These are phyloP conservation scores for Sebastes nivosus DNA, from an alignment of 2,797 vertebrate genomes.

Conservation along the genomic window DNA sequence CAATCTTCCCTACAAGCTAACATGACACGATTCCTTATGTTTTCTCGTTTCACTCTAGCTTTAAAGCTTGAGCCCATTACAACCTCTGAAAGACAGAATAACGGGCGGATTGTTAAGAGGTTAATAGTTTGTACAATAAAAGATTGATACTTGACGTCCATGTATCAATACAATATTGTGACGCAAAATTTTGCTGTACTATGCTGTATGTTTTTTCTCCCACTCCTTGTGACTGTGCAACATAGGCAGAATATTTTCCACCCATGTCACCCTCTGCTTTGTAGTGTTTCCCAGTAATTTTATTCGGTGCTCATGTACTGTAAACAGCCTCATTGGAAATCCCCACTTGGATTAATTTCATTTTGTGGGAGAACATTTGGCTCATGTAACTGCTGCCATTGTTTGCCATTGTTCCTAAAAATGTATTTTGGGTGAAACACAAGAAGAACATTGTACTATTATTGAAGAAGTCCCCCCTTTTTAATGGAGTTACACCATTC, in stretches of 20 bases:
- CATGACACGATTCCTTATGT: no score
- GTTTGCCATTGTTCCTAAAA: not conserved
- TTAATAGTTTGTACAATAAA: no score
- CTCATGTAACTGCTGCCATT: constrained; percentile 12
- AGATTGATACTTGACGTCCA: no score
- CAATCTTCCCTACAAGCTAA: no score
- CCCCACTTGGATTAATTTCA: constrained; percentile 40
- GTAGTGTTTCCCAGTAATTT: not conserved
- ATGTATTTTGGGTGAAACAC: not conserved
- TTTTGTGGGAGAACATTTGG: constrained; percentile 35
- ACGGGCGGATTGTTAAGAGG: no score
- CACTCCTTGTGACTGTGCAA: not conserved
- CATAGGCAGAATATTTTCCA: constrained; percentile 1
- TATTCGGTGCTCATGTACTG: not conserved
- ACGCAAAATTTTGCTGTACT: fast-evolving
- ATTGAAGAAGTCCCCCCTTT: not conserved
- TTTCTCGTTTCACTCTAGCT: no score
- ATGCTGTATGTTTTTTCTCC: no score
- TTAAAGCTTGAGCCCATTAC: no score
- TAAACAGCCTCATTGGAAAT: constrained; percentile 20
- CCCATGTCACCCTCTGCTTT: not conserved
- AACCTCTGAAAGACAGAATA: no score
- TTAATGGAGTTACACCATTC: not conserved
- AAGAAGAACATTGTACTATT: not conserved
- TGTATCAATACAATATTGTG: no score